phyloP scores from a whole-genome alignment of 2,797 vertebrate genomes.

The Helicolenus hilgendorfi region DNA sequence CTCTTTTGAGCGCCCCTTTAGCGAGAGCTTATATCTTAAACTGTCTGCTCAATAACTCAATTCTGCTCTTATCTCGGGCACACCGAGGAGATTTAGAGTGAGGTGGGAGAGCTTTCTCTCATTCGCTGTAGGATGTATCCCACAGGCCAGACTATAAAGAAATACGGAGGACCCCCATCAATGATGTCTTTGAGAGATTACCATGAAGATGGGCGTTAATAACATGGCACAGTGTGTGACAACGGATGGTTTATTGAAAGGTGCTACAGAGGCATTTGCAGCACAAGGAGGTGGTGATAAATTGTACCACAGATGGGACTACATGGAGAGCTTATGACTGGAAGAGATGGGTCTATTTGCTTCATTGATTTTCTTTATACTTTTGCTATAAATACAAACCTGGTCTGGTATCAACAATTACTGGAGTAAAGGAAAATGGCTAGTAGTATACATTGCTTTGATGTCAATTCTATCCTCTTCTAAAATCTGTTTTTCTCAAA shows the following conservation, averaged over 20 bases:
- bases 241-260: constrained; percentile 74
- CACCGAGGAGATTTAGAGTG: constrained; percentile 82
- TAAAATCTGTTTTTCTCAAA: not conserved
- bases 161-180: constrained; percentile 62
- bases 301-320: constrained; percentile 45
- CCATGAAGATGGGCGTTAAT: constrained; percentile 70
- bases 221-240: constrained; percentile 59
- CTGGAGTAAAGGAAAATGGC: not conserved
- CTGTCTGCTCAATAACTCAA: constrained; percentile 86
- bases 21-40: constrained; percentile 87
- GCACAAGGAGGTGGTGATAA: constrained; percentile 45
- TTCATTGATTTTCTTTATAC: constrained; percentile 55
- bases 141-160: constrained; percentile 68
- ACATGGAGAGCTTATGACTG: constrained; percentile 41
- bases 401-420: constrained; percentile 30
- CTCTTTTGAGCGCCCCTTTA: constrained; percentile 70
- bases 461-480: not conserved
- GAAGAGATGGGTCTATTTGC: constrained; percentile 49
- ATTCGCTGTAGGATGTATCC: constrained; percentile 43
- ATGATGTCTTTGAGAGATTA: constrained; percentile 79
- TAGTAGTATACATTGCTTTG: not conserved
- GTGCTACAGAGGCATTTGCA: constrained; percentile 41
- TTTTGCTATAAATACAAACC: constrained; percentile 46
- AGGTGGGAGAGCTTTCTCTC: constrained; percentile 63
- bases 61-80: constrained; percentile 84